Percentiles rank a stretch among this genome's conserved stretches.
phyloP scores from a whole-genome alignment of 2,888 invertebrate genomes.

The Ecliptopera silaceata region DNA sequence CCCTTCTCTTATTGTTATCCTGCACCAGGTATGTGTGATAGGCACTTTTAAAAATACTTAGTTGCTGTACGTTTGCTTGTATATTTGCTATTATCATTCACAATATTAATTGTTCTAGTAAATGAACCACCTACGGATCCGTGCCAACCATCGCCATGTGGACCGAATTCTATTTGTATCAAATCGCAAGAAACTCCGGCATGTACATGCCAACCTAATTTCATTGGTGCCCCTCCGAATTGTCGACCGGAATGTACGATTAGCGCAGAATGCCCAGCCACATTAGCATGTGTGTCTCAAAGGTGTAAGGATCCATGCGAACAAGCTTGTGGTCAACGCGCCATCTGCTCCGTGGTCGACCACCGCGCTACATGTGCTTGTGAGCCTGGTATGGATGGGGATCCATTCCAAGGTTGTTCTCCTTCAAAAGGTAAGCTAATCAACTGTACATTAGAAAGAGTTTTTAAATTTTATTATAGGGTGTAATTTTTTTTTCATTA shows the following conservation, averaged over 20 bases:
- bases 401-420: constrained; percentile 84
- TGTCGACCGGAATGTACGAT: constrained; percentile 88
- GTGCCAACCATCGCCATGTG: constrained; percentile 87
- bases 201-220: constrained; percentile 85
- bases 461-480: constrained; percentile 8
- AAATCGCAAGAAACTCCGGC: constrained; percentile 84
- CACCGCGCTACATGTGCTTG: constrained; percentile 87
- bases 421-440: constrained; percentile 64
- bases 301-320: constrained; percentile 86
- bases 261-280: constrained; percentile 86
- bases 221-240: constrained; percentile 85
- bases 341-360: constrained; percentile 84
- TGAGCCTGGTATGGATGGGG: constrained; percentile 83
- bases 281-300: constrained; percentile 85
- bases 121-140: constrained; percentile 69
- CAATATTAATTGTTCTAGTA: no score
- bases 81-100: no score
- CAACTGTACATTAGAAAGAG: not conserved
- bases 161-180: constrained; percentile 85
- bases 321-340: constrained; percentile 84
- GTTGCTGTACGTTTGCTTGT: no score
- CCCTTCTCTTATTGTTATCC: constrained; percentile 86
- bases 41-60: no score
- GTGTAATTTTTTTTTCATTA: constrained; percentile 5
- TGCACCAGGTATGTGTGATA: constrained; percentile 74